phyloP scores from a whole-genome alignment of 2,888 invertebrate species.

The Papilio gigon region DNA sequence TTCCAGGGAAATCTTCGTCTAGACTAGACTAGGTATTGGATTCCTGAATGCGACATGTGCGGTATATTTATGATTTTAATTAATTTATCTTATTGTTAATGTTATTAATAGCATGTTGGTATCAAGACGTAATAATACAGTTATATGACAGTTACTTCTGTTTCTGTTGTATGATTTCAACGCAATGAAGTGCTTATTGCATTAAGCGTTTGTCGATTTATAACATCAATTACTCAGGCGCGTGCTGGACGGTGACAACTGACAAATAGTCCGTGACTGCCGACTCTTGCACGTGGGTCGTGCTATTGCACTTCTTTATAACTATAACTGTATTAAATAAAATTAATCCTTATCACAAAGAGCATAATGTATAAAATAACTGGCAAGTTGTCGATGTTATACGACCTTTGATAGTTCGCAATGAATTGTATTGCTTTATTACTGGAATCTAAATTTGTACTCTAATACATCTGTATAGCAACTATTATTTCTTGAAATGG shows the following conservation, averaged over 20 bases:
- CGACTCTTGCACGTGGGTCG: conserved; percentile 70
- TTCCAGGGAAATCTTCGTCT: conserved; percentile 51
- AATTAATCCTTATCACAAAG: conserved; percentile 42
- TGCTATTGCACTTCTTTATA: conserved; percentile 43
- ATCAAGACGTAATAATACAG: too few species aligned
- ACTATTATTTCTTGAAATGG: background rate
- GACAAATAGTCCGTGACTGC: conserved; percentile 72
- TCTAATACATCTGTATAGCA: conserved; percentile 11
- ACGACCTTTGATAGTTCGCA: background rate
- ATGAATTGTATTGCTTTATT: conserved; percentile 14
- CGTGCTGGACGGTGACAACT: conserved; percentile 70
- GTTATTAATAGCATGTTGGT: too few species aligned
- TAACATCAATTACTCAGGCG: conserved; percentile 77
- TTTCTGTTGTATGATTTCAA: conserved; percentile 21
- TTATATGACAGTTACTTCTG: background rate
- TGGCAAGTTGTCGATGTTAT: background rate
- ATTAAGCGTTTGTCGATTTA: conserved; percentile 71
- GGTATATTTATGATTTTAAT: conserved; percentile 5
- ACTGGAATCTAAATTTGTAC: conserved; percentile 23
- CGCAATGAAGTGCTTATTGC: conserved; percentile 64
- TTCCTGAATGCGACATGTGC: conserved; percentile 30
- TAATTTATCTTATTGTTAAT: background rate
- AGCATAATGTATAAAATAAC: conserved; percentile 31
- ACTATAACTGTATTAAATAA: conserved; percentile 13
- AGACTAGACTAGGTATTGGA: conserved; percentile 36